Evolutionary conservation across 2,888 invertebrate genomes (phyloP).

Genomic region (Cinara cedri): DNA sequence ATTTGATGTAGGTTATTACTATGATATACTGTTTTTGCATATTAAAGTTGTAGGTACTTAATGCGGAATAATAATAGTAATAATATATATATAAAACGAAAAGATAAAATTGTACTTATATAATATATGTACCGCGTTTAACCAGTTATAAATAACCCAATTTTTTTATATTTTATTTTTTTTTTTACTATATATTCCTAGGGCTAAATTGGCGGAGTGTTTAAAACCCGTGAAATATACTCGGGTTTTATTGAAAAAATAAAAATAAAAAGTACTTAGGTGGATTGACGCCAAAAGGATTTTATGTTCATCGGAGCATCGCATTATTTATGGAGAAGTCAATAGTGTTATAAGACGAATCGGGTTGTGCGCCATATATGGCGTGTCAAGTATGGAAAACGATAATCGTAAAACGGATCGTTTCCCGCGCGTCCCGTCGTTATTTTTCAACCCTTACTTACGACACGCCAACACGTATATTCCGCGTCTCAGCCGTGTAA

Average conservation of each 20-base stretch:
- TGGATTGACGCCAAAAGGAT: conserved; percentile 45
- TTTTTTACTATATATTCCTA: neutral
- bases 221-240: neutral
- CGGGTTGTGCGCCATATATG: neutral
- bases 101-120: neutral
- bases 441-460: conserved; percentile 14
- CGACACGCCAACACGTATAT: neutral
- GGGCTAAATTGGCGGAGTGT: neutral
- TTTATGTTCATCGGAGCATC: conserved; percentile 42
- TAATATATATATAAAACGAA: neutral
- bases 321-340: conserved; percentile 41
- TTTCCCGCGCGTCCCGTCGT: conserved; percentile 19
- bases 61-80: no score
- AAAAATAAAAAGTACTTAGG: conserved; percentile 7
- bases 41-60: no score
- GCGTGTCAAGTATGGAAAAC: conserved; percentile 41
- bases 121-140: neutral
- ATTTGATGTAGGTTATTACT: no score
- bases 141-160: neutral
- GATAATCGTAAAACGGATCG: conserved; percentile 47
- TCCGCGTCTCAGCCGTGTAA: neutral
- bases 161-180: no score
- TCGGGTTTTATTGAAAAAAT: conserved; percentile 3
- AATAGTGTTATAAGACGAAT: conserved; percentile 32
- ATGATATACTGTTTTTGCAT: no score